Evolutionary conservation across 1,140 invertebrate genomes (phyloP).

Genomic region (Cardiocondyla obscurior): DNA sequence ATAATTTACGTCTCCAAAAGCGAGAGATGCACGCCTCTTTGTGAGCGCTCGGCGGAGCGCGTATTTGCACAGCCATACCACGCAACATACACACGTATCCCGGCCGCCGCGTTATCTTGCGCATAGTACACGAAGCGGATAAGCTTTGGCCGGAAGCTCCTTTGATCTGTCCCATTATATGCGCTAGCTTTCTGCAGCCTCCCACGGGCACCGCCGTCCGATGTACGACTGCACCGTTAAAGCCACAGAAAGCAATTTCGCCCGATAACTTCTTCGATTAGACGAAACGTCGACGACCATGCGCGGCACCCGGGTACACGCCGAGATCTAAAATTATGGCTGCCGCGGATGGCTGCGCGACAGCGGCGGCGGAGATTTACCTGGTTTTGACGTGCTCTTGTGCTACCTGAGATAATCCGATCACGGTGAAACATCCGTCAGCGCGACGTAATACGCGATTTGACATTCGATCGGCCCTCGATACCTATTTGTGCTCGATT

Average conservation of each 20-base stretch:
- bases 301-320: not conserved
- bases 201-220: conserved; percentile 1
- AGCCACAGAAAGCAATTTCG: conserved; percentile 69
- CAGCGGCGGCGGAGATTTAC: not conserved
- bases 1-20: conserved; percentile 48
- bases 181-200: conserved; percentile 49
- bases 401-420: conserved; percentile 14
- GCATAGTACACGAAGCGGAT: conserved; percentile 22
- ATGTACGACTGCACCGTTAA: conserved; percentile 21
- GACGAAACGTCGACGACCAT: conserved; percentile 28
- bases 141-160: conserved; percentile 55
- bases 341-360: conserved; percentile 8
- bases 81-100: not conserved
- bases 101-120: conserved; percentile 29
- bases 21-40: conserved; percentile 24
- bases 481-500: not conserved
- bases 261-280: conserved; percentile 68
- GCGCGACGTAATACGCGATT: not conserved
- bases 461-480: not conserved
- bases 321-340: conserved; percentile 22
- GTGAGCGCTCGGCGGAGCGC: not conserved
- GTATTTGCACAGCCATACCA: not conserved
- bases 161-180: conserved; percentile 62
- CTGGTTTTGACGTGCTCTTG: not conserved
- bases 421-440: conserved; percentile 11